Conservation (phyloP, 2,888 invertebrate species). For the Eupithecia insigniata region DNA sequence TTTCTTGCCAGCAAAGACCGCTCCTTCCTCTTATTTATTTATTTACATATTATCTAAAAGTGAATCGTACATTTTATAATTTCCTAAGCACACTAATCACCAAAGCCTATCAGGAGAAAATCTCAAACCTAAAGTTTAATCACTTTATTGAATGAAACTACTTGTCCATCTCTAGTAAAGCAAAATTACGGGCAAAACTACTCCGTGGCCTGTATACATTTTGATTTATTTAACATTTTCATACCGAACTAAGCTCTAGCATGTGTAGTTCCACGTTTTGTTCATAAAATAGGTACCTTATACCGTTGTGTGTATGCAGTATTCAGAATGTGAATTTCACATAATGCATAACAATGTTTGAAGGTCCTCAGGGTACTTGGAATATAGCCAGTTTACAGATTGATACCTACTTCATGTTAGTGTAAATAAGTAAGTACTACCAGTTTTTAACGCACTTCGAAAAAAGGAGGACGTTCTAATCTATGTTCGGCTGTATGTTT, state of each 20-base stretch:
- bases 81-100: too few relatives aligned
- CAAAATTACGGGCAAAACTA: too few relatives aligned
- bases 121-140: too few relatives aligned
- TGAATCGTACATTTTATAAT: too few relatives aligned
- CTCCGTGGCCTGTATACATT: constrained; percentile 34
- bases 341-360: constrained; percentile 6
- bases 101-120: too few relatives aligned
- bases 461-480: not conserved
- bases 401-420: constrained; percentile 15
- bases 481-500: not conserved
- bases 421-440: not conserved
- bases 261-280: constrained; percentile 30
- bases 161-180: too few relatives aligned
- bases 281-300: constrained; percentile 24
- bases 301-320: constrained; percentile 17
- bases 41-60: too few relatives aligned
- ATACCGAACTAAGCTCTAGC: constrained; percentile 39
- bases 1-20: too few relatives aligned
- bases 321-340: constrained; percentile 15
- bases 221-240: constrained; percentile 54
- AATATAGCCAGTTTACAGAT: constrained; percentile 23
- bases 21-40: too few relatives aligned
- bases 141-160: too few relatives aligned
- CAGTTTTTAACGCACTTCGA: constrained; percentile 5
- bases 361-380: constrained; percentile 29